Evolutionary conservation across 2,888 invertebrate genomes (phyloP).

Genomic region (Himalopsyche anomala): DNA sequence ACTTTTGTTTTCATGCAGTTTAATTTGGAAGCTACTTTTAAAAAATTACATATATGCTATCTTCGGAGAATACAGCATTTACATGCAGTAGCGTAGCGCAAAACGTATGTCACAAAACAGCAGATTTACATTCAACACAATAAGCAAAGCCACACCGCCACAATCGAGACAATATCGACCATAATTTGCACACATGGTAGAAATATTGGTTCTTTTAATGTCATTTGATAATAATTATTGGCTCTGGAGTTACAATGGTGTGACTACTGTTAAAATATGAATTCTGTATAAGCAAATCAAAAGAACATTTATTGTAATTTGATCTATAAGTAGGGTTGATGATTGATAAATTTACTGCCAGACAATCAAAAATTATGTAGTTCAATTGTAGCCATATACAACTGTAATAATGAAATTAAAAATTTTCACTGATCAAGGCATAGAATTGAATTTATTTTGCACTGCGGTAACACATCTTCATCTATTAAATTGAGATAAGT

Average conservation of each 20-base stretch:
- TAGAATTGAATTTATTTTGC: neutral
- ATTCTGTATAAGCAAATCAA: no score
- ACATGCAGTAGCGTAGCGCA: neutral
- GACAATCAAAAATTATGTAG: neutral
- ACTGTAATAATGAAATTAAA: neutral
- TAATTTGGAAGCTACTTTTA: slow-evolving; percentile 1
- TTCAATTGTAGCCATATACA: neutral
- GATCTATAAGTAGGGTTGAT: no score
- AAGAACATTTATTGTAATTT: no score
- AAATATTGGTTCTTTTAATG: no score
- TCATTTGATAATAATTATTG: no score
- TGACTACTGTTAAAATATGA: no score
- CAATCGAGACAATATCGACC: no score
- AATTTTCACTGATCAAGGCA: neutral
- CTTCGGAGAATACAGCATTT: neutral
- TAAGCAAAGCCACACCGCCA: no score
- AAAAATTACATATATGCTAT: neutral
- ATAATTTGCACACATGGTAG: no score
- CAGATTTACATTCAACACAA: neutral
- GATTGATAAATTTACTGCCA: no score
- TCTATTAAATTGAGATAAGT: neutral
- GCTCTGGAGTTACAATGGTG: no score
- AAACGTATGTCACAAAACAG: neutral
- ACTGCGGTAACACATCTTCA: neutral
- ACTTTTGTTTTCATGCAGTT: slow-evolving; percentile 31